Evolutionary conservation across 2,797 vertebrate genomes (phyloP), one percentile per base, ranked within the genome.

Genomic region (Falco novaeseelandiae): DNA sequence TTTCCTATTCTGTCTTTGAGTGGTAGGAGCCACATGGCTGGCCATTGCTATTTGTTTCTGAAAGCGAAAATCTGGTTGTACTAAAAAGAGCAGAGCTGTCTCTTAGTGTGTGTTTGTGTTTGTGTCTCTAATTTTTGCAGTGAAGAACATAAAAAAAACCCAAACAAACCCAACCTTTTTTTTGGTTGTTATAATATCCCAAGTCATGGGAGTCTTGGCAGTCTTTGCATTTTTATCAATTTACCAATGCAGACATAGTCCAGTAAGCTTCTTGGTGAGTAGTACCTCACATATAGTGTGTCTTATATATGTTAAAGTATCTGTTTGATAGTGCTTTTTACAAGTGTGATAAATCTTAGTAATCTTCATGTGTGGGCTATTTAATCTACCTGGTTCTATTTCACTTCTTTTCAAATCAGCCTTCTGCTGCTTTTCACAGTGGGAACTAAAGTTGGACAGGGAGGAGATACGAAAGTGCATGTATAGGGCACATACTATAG

Each of bases 391-490:
- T 85, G 63, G 34, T 74, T 93, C 52, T 81, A 2, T 71, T 90
- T 72, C 7, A 21, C 20, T 76, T 72, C 12, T 34, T 70, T 73
- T 38, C 54, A 54, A 46, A 40, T 71, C 52, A 59, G 48, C 76
- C 32, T 58, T 80, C 9, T 77, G 76, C 82, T 73, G 81, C 36
- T 71, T 8, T 42, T 49, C 51, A 20, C 57, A 61, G 48, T 8
- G 52, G 55, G 67, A 83, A 3, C 23, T 62, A 1, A 36, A 29
- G 26, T 9, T 32, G 71, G 55, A 17, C 27, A 25, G 71, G 78
- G 61, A 30, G 32, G 72, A 61, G 62, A 13, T n/a, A 2, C 0
- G 62, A 11, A 38, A 0, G 13, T 54, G 66, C 23, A 3, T 0
- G 0, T 21, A 36, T 59, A 59, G 69, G 46, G 15, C 40, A 3